A percentile compares a stretch with the other conserved stretches of the same genome.
Conservation (phyloP, 2,888 invertebrate genomes). For the Apamea epomidion region DNA sequence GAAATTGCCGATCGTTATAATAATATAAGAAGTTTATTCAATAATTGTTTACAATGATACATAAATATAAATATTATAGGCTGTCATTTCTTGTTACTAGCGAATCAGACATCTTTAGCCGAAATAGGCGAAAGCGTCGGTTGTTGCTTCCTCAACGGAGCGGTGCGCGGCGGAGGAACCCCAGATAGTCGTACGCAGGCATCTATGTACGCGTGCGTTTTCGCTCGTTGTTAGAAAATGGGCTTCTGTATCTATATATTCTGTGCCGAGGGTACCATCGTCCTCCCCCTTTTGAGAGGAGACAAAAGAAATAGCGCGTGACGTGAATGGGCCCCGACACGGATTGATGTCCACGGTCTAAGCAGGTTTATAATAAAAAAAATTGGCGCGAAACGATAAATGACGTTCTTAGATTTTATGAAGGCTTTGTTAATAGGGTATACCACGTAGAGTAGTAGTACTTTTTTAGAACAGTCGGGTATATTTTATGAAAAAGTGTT, state of each 20-base stretch:
- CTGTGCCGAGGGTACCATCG: constrained; percentile 6
- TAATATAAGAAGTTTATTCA: no score
- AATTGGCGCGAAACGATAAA: constrained; percentile 54
- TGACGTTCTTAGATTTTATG: constrained; percentile 57
- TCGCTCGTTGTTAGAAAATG: rapidly evolving
- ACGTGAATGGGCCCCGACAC: constrained; percentile 67
- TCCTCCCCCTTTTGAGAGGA: constrained; percentile 58
- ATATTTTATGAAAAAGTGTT: constrained; percentile 15
- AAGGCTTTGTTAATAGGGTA: constrained; percentile 47
- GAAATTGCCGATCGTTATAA: no score
- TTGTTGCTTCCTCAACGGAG: no score
- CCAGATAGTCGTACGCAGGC: background rate
- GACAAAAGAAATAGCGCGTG: constrained; percentile 74
- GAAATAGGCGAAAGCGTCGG: no score
- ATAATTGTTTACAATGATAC: no score
- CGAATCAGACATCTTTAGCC: no score
- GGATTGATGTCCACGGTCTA: constrained; percentile 66
- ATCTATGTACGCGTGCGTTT: background rate
- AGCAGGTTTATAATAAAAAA: constrained; percentile 65
- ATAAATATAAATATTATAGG: no score
- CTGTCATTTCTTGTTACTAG: no score
- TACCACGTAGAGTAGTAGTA: background rate
- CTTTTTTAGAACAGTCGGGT: background rate
- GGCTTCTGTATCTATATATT: background rate
- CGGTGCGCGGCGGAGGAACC: no score